These are phyloP conservation scores for Ephydatia muelleri DNA, from an alignment of 37 sponge, comb jelly and placozoan genomes.

Conservation along the genomic window DNA sequence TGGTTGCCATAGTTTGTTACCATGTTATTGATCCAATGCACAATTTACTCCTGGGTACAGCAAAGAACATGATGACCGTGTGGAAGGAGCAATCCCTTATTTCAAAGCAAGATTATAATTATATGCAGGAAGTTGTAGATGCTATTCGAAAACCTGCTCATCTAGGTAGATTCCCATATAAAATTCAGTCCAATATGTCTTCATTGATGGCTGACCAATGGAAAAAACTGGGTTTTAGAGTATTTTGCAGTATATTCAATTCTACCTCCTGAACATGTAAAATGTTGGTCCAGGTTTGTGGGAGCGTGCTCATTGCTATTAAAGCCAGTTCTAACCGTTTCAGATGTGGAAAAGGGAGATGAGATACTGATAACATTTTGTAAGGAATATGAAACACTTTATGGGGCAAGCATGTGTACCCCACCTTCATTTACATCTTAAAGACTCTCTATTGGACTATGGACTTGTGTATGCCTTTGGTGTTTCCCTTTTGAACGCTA, in stretches of 20 bases:
- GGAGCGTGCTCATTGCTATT: slow-evolving; percentile 5
- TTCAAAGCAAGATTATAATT: neutral
- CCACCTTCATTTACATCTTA: slow-evolving; percentile 30
- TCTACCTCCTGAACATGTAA: slow-evolving; percentile 12
- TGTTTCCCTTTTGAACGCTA: slow-evolving; percentile 58
- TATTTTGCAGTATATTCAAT: slow-evolving; percentile 24
- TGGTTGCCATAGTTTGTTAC: slow-evolving; percentile 25
- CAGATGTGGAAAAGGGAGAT: slow-evolving; percentile 21
- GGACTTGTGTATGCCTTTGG: slow-evolving; percentile 62
- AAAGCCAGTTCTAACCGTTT: neutral
- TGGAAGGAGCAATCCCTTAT: slow-evolving; percentile 13
- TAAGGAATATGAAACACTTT: slow-evolving; percentile 31
- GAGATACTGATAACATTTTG: slow-evolving; percentile 23
- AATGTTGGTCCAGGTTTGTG: no score
- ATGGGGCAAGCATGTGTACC: slow-evolving; percentile 14
- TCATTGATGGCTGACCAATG: slow-evolving; percentile 75
- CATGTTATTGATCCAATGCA: slow-evolving; percentile 49
- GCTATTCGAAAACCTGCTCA: slow-evolving; percentile 4
- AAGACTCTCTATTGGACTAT: slow-evolving; percentile 31
- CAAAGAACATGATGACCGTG: slow-evolving; percentile 24
- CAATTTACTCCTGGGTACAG: slow-evolving; percentile 50
- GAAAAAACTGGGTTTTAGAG: slow-evolving; percentile 48
- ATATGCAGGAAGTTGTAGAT: slow-evolving; percentile 36
- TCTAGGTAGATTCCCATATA: no score
- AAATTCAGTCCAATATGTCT: slow-evolving; percentile 7